Percentiles rank a stretch among this genome's conserved stretches.
Evolutionary conservation across 2,797 vertebrate species (phyloP).

Genomic region (Epinephelus coioides): DNA sequence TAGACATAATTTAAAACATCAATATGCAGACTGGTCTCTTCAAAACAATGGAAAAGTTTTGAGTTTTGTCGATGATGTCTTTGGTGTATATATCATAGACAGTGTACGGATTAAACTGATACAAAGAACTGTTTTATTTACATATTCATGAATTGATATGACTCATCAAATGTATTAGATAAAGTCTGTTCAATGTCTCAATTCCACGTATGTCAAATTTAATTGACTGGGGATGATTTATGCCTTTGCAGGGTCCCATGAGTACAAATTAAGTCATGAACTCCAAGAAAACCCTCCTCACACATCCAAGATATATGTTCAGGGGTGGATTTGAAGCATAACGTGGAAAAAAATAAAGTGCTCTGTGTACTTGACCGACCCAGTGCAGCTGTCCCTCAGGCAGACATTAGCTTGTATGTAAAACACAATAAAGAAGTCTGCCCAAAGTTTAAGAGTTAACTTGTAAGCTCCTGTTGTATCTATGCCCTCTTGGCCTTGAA

Average conservation of each 20-base stretch:
- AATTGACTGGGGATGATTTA: constrained; percentile 30
- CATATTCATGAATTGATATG: neutral
- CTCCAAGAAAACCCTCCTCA: neutral
- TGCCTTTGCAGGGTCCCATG: neutral
- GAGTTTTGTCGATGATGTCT: neutral
- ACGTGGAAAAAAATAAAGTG: neutral
- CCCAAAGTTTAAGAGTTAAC: constrained; percentile 67
- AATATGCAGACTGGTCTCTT: neutral
- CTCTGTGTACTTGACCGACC: neutral
- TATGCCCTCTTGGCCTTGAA: constrained; percentile 68
- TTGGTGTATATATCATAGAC: neutral
- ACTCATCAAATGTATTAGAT: neutral
- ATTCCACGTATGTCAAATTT: constrained; percentile 11
- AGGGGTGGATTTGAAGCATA: neutral
- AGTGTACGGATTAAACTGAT: neutral
- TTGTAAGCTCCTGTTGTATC: constrained; percentile 69
- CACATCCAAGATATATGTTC: neutral
- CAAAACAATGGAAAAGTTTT: neutral
- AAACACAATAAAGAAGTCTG: constrained; percentile 34
- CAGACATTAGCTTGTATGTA: constrained; percentile 37
- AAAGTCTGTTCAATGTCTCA: neutral
- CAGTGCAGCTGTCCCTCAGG: constrained; percentile 8
- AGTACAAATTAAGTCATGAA: constrained; percentile 19
- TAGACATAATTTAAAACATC: constrained; percentile 2
- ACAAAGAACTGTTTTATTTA: neutral